Evolutionary conservation across 1,140 invertebrate genomes (phyloP).

Genomic region (Stenopsyche tienmushanensis): DNA sequence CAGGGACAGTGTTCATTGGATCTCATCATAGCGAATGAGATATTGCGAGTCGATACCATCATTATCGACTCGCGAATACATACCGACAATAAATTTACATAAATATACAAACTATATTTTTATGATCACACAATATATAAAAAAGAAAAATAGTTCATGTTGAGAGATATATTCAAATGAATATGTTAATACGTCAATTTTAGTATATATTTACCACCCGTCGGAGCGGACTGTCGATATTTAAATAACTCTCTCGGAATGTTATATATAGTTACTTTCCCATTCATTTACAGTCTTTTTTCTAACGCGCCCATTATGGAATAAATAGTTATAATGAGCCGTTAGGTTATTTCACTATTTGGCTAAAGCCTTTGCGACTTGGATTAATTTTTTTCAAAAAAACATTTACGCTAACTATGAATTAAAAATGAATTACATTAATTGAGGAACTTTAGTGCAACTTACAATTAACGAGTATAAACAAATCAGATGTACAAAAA

Average conservation of each 20-base stretch:
- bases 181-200: no score
- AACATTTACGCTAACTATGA: slow-evolving; percentile 20
- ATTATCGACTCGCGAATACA: no score
- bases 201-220: no score
- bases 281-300: slow-evolving; percentile 36
- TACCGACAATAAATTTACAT: no score
- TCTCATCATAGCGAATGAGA: no score
- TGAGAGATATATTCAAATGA: neutral
- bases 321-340: slow-evolving; percentile 26
- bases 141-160: no score
- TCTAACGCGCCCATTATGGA: slow-evolving; percentile 34
- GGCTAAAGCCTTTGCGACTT: slow-evolving; percentile 33
- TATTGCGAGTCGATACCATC: no score
- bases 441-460: slow-evolving; percentile 41
- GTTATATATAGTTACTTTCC: slow-evolving; percentile 29
- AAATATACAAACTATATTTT: no score
- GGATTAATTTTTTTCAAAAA: slow-evolving; percentile 6
- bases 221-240: neutral
- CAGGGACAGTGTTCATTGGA: no score
- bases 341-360: slow-evolving; percentile 32
- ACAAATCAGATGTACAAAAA: slow-evolving; percentile 28
- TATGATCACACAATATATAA: no score
- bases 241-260: slow-evolving; percentile 34
- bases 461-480: slow-evolving; percentile 34
- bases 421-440: neutral